phyloP scores from a whole-genome alignment of 2,888 invertebrate genomes.

The Morpho achilles region DNA sequence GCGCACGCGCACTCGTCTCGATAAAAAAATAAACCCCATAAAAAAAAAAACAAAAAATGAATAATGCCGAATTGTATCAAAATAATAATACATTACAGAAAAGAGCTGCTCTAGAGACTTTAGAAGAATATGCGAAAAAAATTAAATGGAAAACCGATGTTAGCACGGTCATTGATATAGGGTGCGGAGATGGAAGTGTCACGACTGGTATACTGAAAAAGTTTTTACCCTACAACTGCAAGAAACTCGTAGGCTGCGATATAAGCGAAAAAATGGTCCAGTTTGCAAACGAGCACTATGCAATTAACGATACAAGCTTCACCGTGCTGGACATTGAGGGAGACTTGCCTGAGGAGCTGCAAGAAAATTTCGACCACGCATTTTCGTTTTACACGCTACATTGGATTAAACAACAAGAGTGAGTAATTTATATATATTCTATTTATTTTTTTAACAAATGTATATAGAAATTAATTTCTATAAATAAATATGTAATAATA shows the following conservation, averaged over 20 bases:
- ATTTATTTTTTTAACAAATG: not conserved
- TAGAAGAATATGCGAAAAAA: conserved; percentile 80
- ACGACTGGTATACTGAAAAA: conserved; percentile 80
- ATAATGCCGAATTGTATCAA: conserved; percentile 84
- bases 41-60: conserved; percentile 45
- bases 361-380: conserved; percentile 81
- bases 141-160: conserved; percentile 75
- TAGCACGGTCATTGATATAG: conserved; percentile 82
- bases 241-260: conserved; percentile 81
- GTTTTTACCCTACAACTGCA: conserved; percentile 76
- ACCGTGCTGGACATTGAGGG: conserved; percentile 79
- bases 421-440: conserved; percentile 36
- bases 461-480: not conserved
- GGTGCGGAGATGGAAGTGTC: conserved; percentile 87
- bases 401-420: conserved; percentile 88
- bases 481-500: too few relatives aligned
- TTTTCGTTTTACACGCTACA: conserved; percentile 90
- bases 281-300: conserved; percentile 79
- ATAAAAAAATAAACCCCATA: conserved; percentile 20
- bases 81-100: conserved; percentile 84
- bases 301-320: conserved; percentile 64
- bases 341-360: conserved; percentile 64
- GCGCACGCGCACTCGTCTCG: conserved; percentile 47
- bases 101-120: conserved; percentile 73
- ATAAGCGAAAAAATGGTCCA: conserved; percentile 85